Percentiles rank a stretch among this genome's conserved stretches.
These are phyloP conservation scores for Rhinogobius similis DNA, from an alignment of 2,113 vertebrate genomes.

Conservation along the genomic window DNA sequence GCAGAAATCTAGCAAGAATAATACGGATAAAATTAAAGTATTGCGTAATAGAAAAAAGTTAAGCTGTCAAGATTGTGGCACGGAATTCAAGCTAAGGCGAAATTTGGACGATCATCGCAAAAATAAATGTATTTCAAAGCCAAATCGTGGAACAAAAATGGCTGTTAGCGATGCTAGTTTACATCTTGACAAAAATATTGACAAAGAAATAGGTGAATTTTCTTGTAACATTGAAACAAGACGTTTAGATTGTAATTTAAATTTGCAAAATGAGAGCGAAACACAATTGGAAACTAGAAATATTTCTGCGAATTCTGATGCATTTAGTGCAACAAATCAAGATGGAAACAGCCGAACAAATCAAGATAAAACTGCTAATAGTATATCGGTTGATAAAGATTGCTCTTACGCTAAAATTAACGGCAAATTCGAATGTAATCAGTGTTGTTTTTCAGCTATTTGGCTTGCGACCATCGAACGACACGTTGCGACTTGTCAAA, in stretches of 20 bases:
- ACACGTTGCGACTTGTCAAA: conserved; percentile 74
- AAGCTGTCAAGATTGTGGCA: conserved; percentile 71
- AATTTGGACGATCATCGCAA: conserved; percentile 86
- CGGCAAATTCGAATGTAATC: conserved; percentile 83
- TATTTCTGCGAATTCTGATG: neutral
- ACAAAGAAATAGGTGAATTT: neutral
- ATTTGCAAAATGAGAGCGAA: neutral
- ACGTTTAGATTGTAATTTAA: neutral
- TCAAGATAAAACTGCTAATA: neutral
- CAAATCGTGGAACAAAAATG: neutral
- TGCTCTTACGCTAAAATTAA: conserved; percentile 20
- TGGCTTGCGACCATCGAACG: conserved; percentile 80
- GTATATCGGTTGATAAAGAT: neutral
- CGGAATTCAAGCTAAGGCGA: conserved; percentile 88
- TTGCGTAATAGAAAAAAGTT: conserved; percentile 71
- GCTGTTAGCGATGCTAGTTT: neutral
- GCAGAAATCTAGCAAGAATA: conserved; percentile 77
- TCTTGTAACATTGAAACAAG: neutral
- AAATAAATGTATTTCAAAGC: conserved; percentile 77
- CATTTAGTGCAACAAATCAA: neutral
- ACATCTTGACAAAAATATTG: conserved; percentile 26
- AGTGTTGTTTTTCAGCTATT: conserved; percentile 84
- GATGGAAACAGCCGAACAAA: neutral
- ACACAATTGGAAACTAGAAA: neutral
- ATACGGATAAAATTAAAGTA: conserved; percentile 76